Conservation (phyloP, 2,113 vertebrate species). For the Epinephelus fuscoguttatus region DNA sequence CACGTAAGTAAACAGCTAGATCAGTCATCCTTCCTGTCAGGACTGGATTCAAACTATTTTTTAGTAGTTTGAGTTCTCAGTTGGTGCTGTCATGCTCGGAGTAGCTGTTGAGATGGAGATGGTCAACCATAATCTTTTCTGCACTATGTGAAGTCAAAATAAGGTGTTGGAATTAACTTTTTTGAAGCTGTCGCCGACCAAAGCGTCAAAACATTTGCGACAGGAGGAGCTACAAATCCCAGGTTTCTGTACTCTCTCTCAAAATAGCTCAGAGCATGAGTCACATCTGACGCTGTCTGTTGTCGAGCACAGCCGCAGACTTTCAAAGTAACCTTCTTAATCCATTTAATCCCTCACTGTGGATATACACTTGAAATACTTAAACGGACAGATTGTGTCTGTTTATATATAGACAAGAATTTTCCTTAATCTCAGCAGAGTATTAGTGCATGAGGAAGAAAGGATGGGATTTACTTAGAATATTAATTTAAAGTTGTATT, state of each 20-base stretch:
- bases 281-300: conserved; percentile 22
- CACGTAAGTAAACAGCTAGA: conserved; percentile 5
- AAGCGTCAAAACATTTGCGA: conserved; percentile 21
- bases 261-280: conserved; percentile 7
- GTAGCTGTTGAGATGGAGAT: neutral
- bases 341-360: conserved; percentile 51
- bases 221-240: neutral
- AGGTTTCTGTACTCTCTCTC: neutral
- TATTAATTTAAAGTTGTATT: conserved; percentile 24
- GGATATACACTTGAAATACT: neutral
- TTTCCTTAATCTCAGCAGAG: neutral
- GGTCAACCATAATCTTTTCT: neutral
- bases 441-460: neutral
- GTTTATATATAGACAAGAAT: neutral
- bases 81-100: neutral
- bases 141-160: neutral
- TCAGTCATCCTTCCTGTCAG: conserved; percentile 3
- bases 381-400: neutral
- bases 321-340: conserved; percentile 51
- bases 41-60: conserved; percentile 11
- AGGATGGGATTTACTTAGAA: neutral
- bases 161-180: neutral
- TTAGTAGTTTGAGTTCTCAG: too few relatives aligned
- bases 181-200: neutral
- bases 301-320: conserved; percentile 18